phyloP scores from a whole-genome alignment of 2,888 invertebrate genomes.

The Ennomos erosarius region DNA sequence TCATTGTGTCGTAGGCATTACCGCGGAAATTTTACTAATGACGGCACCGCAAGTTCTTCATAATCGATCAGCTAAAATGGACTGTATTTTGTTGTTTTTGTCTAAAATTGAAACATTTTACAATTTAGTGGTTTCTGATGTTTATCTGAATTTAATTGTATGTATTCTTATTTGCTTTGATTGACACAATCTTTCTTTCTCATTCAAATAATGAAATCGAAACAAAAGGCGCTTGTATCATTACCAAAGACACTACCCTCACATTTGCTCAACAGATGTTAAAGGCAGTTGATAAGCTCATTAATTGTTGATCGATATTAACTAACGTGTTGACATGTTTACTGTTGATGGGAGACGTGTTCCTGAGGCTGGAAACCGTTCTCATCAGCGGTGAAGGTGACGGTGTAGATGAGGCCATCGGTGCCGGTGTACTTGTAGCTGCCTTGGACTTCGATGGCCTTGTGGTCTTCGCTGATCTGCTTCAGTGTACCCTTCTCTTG shows the following conservation, averaged over 20 bases:
- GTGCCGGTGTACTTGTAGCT: slow-evolving; percentile 82
- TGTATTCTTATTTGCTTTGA: too few species aligned
- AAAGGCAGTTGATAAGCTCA: neutral
- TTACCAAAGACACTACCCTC: too few species aligned
- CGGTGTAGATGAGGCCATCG: slow-evolving; percentile 81
- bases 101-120: too few species aligned
- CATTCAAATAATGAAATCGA: too few species aligned
- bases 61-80: slow-evolving; percentile 4
- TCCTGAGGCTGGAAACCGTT: slow-evolving; percentile 84
- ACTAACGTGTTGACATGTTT: slow-evolving; percentile 5
- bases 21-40: slow-evolving; percentile 2
- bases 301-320: neutral
- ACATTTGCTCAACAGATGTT: neutral
- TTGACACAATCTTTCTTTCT: too few species aligned
- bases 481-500: slow-evolving; percentile 82
- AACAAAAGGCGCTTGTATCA: too few species aligned
- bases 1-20: slow-evolving; percentile 14
- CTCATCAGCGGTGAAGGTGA: slow-evolving; percentile 84
- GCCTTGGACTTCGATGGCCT: slow-evolving; percentile 81
- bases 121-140: too few species aligned
- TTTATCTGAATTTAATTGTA: too few species aligned
- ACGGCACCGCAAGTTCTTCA: neutral
- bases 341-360: slow-evolving; percentile 51
- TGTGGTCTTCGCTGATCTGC: slow-evolving; percentile 79
- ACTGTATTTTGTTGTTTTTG: too few species aligned